Conservation (phyloP, 2,797 vertebrate species). For the Sebastes minor region DNA sequence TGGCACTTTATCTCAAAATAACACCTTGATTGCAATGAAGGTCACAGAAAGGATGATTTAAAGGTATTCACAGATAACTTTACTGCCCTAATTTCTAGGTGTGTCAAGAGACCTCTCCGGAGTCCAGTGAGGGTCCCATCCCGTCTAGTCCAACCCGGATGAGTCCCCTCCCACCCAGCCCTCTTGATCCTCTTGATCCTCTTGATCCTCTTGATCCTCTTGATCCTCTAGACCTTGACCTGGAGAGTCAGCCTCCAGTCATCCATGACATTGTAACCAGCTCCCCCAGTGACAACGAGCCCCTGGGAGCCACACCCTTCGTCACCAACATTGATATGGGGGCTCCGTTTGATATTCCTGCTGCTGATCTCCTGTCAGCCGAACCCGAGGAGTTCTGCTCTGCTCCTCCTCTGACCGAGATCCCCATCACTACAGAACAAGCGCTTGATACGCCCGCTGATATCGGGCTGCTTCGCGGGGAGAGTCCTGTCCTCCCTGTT, state of each 20-base stretch:
- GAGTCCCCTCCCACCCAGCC: slow-evolving; percentile 53
- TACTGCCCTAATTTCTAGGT: slow-evolving; percentile 60
- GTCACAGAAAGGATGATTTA: neutral
- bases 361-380: slow-evolving; percentile 23
- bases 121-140: slow-evolving; percentile 67
- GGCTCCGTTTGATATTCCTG: slow-evolving; percentile 52
- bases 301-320: slow-evolving; percentile 74
- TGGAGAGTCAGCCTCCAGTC: slow-evolving; percentile 80
- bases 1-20: neutral
- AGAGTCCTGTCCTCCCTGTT: slow-evolving; percentile 25
- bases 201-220: slow-evolving; percentile 23
- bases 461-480: slow-evolving; percentile 2
- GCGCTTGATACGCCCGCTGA: slow-evolving; percentile 47
- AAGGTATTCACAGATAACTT: neutral
- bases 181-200: slow-evolving; percentile 9
- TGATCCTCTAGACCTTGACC: slow-evolving; percentile 56
- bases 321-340: slow-evolving; percentile 72
- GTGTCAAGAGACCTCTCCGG: slow-evolving; percentile 82
- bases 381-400: slow-evolving; percentile 43
- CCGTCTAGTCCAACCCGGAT: slow-evolving; percentile 61
- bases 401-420: slow-evolving; percentile 10
- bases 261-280: slow-evolving; percentile 83
- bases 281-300: slow-evolving; percentile 81
- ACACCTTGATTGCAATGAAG: neutral
- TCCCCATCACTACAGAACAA: slow-evolving; percentile 10